Evolutionary conservation across 2,888 invertebrate genomes (phyloP), one percentile per base, ranked within the genome.

Genomic region (Trachelus stipa): DNA sequence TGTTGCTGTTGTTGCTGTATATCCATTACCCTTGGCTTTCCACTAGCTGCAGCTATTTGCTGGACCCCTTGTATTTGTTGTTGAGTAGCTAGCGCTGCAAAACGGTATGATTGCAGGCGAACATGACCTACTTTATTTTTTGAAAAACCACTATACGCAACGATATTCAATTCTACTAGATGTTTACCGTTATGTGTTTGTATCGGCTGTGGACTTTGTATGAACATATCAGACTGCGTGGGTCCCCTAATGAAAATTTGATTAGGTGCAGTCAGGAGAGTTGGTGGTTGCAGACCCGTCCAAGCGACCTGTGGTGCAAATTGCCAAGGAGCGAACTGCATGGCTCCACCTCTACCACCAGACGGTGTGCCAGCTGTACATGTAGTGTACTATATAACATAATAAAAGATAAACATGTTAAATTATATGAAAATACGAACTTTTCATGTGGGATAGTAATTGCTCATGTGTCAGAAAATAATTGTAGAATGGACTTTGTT

Each of bases 201-300:
- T 78, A 95, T 93, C 0, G 93, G 92, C 81, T 94, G 94, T 23
- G 97, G 96, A 83, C 95, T 95, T 86, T 96, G 96, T 85, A 97
- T 97, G 89, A 96, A 97, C 96, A 98, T 96, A 88, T 97, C 97
- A 1, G 95, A 94, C 88, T 96, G 97, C 3, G 91, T 88, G 0
- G 95, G 93, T 33, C 96, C 96, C 69, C 97, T 92, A 83, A 97
- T 97, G 90, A 96, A 96, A 86, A 97, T 97, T 11, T 96, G 96
- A 92, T 96, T 97, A 30, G 95, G 96, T 0, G 95, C 94, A 12
- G 92, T 91, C 15, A 96, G 92, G 9, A 96, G 91, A 0, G 95
- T 93, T 68, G 94, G 94, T 0, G 95, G 95, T 85, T 95, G 96
- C 34, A 96, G 89, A 0, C 95, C 95, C 0, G 96, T 93, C 96